Base-by-base conservation (phyloP, 2,888 invertebrate genomes). In the Pyralis farinalis region DNA sequence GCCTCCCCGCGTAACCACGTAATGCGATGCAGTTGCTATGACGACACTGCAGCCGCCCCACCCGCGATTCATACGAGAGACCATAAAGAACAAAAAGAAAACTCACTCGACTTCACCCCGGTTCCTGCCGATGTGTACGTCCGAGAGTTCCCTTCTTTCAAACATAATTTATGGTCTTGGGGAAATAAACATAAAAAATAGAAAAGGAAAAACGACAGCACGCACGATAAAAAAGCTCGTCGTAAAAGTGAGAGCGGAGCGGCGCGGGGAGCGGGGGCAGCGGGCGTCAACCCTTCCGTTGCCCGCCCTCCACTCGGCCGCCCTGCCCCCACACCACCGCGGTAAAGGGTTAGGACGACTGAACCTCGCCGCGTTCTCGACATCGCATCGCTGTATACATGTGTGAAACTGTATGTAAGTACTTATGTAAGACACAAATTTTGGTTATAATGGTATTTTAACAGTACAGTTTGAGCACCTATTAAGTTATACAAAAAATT, bases 181-280 rank as follows among this genome's bases (percentile, higher is more conserved):
- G 88, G 88, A 89, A 89, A 89, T 89, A 89, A 90, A 89, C 88
- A 89, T 89, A 88, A 90, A 90, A 89, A 88, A 87, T 87, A 86
- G 88, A 85, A 87, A 86, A 88, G 86, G 88, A 87, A 89, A 89
- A 89, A 85, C 86, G 87, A 83, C 87, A 83, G 82, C 85, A 86
- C 87, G 86, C 86, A 85, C 88, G 87, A 88, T 88, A 88, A 88
- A 88, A 87, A 87, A 86, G 80, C 83, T 83, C 79, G 79, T 84
- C 83, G 84, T 85, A 85, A 87, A 86, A 84, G 76, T 79, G 79
- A 70, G 76, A 71, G 71, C 62, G 67, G 76, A 71, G 71, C 62
- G 67, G 72, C 42, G 70, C 57, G 70, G 73, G 66, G 68, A 66
- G 72, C 72, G 65, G 68, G 37, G 11, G 44, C 37, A 61, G 58